Conservation (phyloP, 2,888 invertebrate genomes). For the Heteromyza rotundicornis region DNA sequence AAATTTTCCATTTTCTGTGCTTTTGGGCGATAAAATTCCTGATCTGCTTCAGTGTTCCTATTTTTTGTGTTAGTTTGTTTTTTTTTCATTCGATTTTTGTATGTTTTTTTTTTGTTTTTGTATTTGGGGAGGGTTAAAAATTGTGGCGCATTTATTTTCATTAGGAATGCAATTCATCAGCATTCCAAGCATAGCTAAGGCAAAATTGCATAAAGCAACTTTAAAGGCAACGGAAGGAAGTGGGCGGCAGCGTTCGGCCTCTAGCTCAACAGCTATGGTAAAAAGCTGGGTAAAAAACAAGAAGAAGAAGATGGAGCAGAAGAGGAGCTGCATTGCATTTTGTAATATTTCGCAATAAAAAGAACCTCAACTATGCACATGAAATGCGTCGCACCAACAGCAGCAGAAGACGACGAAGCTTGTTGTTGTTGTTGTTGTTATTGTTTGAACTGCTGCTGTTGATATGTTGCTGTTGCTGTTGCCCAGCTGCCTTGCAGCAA, state of each 20-base stretch:
- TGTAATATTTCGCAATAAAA: constrained; percentile 12
- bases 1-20: not conserved
- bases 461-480: not conserved
- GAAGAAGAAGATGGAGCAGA: not conserved
- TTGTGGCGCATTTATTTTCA: constrained; percentile 4
- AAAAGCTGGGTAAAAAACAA: too few relatives aligned
- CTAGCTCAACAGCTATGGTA: too few relatives aligned
- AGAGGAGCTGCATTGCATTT: not conserved
- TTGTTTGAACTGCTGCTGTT: not conserved
- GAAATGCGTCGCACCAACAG: constrained; percentile 1
- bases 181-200: not conserved
- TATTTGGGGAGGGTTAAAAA: not conserved
- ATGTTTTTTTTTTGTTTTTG: not conserved
- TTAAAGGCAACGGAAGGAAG: not conserved
- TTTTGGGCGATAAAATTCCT: constrained; percentile 1
- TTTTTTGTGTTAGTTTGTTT: not conserved
- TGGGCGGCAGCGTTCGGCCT: too few relatives aligned
- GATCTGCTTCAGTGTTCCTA: not conserved
- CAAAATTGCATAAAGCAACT: not conserved
- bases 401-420: too few relatives aligned
- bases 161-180: constrained; percentile 8
- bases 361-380: constrained; percentile 10
- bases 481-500: not conserved
- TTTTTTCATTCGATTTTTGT: not conserved
- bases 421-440: not conserved